A percentile compares a stretch with the other conserved stretches of the same genome.
Conservation (phyloP, 2,113 vertebrate species). For the Gadus macrocephalus region DNA sequence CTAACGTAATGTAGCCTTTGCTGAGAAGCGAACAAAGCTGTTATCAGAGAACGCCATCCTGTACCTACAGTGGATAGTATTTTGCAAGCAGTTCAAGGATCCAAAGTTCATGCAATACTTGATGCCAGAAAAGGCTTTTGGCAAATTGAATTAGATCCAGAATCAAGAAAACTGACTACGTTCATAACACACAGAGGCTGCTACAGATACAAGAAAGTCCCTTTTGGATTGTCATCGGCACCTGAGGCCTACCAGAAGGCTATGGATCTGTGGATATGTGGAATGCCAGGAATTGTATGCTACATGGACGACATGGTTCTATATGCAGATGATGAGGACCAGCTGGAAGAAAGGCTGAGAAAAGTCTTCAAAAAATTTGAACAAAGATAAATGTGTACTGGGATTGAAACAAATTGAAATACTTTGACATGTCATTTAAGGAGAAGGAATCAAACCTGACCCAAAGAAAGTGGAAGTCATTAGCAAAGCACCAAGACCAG, state of each 20-base stretch:
- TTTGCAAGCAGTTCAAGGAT: conserved; percentile 18
- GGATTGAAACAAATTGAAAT: too few species aligned
- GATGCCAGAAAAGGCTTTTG: conserved; percentile 16
- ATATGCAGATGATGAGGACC: not conserved
- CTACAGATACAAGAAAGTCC: conserved; percentile 11
- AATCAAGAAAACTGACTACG: conserved; percentile 14
- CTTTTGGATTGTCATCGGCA: conserved; percentile 21
- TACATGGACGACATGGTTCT: conserved; percentile 12
- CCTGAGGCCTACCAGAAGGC: conserved; percentile 20
- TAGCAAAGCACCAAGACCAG: too few species aligned
- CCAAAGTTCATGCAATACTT: conserved; percentile 24
- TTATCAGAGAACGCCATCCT: conserved; percentile 16
- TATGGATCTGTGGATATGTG: conserved; percentile 8
- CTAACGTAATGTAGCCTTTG: too few species aligned
- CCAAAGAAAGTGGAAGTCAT: too few species aligned
- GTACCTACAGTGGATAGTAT: conserved; percentile 21
- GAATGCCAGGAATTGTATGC: conserved; percentile 9
- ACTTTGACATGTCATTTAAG: too few species aligned
- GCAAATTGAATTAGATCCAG: conserved; percentile 9
- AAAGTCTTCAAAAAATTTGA: too few species aligned
- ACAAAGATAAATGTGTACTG: too few species aligned
- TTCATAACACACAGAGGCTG: conserved; percentile 24
- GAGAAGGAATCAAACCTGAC: too few species aligned
- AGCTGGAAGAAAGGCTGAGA: conserved; percentile 13
- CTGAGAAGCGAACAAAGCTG: conserved; percentile 20